Conservation (phyloP, 1,140 invertebrate genomes). For the Himalopsyche phryganea region DNA sequence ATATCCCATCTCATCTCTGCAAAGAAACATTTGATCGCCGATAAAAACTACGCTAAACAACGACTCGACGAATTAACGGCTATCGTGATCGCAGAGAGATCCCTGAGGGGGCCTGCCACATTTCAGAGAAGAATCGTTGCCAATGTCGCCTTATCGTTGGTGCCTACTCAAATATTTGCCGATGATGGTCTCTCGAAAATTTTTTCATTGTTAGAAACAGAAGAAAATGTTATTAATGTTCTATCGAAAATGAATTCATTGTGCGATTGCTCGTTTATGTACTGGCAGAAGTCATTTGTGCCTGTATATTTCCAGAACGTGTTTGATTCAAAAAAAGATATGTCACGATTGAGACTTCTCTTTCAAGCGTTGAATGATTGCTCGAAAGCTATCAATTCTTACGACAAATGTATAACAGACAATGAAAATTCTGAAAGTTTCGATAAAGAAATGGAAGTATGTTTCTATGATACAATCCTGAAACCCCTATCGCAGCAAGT, state of each 20-base stretch:
- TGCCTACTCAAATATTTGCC: constrained; percentile 53
- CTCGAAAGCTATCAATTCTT: constrained; percentile 38
- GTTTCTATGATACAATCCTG: constrained; percentile 55
- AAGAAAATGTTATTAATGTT: constrained; percentile 62
- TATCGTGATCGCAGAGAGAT: constrained; percentile 67
- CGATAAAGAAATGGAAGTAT: constrained; percentile 38
- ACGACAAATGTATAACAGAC: constrained; percentile 40
- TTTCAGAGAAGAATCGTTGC: constrained; percentile 61
- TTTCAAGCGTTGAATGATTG: constrained; percentile 64
- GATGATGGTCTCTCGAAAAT: constrained; percentile 55
- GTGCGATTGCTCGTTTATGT: constrained; percentile 74
- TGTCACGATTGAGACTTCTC: constrained; percentile 63
- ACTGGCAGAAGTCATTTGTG: constrained; percentile 76
- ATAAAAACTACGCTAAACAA: constrained; percentile 51
- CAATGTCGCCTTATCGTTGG: constrained; percentile 65
- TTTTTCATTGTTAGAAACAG: constrained; percentile 56
- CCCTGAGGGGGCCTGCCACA: constrained; percentile 67
- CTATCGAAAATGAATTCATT: constrained; percentile 57
- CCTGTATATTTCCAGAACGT: constrained; percentile 73
- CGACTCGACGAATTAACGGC: constrained; percentile 61
- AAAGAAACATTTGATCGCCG: constrained; percentile 48
- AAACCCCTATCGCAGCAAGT: constrained; percentile 79
- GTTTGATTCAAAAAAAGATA: constrained; percentile 60
- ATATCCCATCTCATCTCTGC: constrained; percentile 55
- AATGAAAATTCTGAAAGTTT: constrained; percentile 39